These are phyloP conservation scores for Paragorgia papillata DNA, from an alignment of 92 coral and sea anemone species.

Conservation along the genomic window DNA sequence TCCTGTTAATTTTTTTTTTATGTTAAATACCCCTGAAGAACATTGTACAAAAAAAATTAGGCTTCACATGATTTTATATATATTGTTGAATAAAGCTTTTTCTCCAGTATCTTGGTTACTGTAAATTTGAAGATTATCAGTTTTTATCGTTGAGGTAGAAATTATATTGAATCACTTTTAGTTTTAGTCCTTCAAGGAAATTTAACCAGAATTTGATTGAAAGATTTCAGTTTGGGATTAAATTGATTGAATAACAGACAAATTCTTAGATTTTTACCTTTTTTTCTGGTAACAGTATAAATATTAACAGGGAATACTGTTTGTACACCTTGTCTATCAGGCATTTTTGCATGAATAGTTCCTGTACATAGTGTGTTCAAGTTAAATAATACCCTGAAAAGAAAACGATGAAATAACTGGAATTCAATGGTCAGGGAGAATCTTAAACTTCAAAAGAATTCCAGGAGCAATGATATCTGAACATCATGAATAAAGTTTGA, in stretches of 20 bases:
- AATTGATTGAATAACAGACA: constrained; percentile 1
- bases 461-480: no score
- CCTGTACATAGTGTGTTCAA: background rate
- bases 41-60: background rate
- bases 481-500: no score
- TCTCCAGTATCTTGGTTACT: no score
- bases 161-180: no score
- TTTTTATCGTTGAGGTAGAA: no score
- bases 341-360: constrained; percentile 2
- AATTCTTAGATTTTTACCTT: background rate
- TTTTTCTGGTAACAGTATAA: constrained; percentile 9
- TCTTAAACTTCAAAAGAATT: no score
- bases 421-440: background rate
- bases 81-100: no score
- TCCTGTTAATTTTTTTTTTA: background rate
- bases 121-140: no score
- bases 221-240: background rate
- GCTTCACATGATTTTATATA: background rate
- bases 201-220: background rate
- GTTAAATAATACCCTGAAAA: constrained; percentile 15
- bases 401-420: constrained; percentile 6
- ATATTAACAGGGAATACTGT: background rate
- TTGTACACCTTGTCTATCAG: constrained; percentile 3
- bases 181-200: background rate
- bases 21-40: constrained; percentile 17